Evolutionary conservation across 2,113 vertebrate genomes (phyloP).

Genomic region (Pelodiscus sinensis): DNA sequence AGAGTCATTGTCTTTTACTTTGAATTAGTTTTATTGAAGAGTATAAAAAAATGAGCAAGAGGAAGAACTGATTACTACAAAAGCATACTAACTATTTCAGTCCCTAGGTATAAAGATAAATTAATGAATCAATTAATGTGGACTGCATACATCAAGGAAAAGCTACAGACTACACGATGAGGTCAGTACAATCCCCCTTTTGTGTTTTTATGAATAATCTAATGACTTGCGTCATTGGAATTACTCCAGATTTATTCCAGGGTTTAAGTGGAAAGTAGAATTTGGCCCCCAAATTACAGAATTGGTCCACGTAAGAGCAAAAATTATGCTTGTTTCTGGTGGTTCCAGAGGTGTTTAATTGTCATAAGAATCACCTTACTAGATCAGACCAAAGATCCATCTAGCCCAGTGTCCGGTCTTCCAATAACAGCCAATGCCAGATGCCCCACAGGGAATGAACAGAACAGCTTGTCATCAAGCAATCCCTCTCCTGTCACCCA

Average conservation of each 20-base stretch:
- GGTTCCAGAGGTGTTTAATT: background rate
- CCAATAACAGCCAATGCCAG: too few relatives aligned
- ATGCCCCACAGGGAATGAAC: too few relatives aligned
- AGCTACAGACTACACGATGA: constrained; percentile 46
- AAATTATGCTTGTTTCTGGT: background rate
- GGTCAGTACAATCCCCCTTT: constrained; percentile 58
- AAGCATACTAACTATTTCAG: constrained; percentile 62
- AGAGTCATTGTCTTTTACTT: constrained; percentile 66
- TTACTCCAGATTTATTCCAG: constrained; percentile 15
- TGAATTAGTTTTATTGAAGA: constrained; percentile 71
- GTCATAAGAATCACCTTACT: background rate
- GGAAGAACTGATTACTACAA: constrained; percentile 56
- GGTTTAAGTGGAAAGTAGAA: background rate
- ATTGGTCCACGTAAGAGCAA: background rate
- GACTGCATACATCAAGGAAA: constrained; percentile 37
- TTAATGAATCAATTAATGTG: constrained; percentile 76
- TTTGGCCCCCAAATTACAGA: background rate
- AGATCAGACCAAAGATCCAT: background rate
- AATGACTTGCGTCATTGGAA: background rate
- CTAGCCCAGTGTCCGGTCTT: background rate
- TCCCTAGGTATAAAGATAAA: constrained; percentile 70
- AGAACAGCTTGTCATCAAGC: too few relatives aligned
- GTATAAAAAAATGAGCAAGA: constrained; percentile 52
- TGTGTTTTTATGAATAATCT: constrained; percentile 40
- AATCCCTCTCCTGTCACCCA: too few relatives aligned